These are phyloP conservation scores for Agonopterix heracliana DNA, from an alignment of 2,888 invertebrate genomes.

Conservation along the genomic window DNA sequence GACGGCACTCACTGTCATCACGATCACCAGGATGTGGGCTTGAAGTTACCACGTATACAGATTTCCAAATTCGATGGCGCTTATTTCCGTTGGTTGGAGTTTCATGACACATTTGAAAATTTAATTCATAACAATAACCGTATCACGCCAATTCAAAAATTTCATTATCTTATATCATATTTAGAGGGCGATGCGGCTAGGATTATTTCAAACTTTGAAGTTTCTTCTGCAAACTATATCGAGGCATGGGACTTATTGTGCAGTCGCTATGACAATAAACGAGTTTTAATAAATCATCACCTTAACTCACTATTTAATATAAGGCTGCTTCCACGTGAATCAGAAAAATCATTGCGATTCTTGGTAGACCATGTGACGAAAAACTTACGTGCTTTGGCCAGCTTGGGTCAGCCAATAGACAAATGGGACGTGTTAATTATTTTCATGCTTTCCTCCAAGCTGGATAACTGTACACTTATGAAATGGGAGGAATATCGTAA, in stretches of 20 bases:
- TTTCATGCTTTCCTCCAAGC: slow-evolving; percentile 12
- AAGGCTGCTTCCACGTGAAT: slow-evolving; percentile 10
- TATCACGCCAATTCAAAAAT: no score
- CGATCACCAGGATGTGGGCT: no score
- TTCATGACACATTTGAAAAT: no score
- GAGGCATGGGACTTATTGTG: slow-evolving; percentile 13
- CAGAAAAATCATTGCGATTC: slow-evolving; percentile 15
- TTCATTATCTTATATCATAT: no score
- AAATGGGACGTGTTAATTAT: slow-evolving; percentile 15
- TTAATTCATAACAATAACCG: no score
- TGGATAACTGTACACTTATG: slow-evolving; percentile 13
- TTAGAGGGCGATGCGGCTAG: slow-evolving; percentile 19
- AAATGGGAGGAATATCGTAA: no score
- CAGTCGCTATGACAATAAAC: slow-evolving; percentile 14
- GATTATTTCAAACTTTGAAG: slow-evolving; percentile 14
- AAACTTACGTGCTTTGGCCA: slow-evolving; percentile 18
- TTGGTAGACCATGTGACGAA: slow-evolving; percentile 18
- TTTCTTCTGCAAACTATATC: slow-evolving; percentile 11
- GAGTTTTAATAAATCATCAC: slow-evolving; percentile 15
- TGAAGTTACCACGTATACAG: no score
- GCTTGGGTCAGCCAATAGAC: slow-evolving; percentile 16
- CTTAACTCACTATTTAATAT: slow-evolving; percentile 16
- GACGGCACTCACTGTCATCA: no score
- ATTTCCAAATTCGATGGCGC: no score
- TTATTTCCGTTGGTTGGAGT: no score